Percentiles rank a stretch among this genome's conserved stretches.
phyloP scores from a whole-genome alignment of 1,140 invertebrate species.

The Bradynema listronoti region DNA sequence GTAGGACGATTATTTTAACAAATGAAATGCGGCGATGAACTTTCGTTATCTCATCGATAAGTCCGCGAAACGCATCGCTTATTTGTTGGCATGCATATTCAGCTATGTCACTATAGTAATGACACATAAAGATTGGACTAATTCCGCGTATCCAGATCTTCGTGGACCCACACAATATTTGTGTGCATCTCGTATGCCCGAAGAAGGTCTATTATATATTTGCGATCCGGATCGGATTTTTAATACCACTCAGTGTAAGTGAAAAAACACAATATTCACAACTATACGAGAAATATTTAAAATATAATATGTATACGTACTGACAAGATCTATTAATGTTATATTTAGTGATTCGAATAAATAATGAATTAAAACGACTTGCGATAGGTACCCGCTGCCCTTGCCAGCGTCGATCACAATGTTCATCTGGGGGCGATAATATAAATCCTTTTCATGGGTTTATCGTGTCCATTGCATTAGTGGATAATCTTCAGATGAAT shows the following conservation, averaged over 20 bases:
- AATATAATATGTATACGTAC: not conserved
- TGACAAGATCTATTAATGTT: constrained; percentile 4
- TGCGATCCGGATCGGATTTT: constrained; percentile 57
- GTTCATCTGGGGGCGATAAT: constrained; percentile 39
- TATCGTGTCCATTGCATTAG: constrained; percentile 55
- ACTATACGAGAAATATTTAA: not conserved
- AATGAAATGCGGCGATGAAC: too few species aligned
- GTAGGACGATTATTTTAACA: too few species aligned
- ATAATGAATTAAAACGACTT: constrained; percentile 45
- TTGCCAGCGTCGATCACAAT: constrained; percentile 55
- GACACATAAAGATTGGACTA: constrained; percentile 32
- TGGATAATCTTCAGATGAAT: constrained; percentile 57
- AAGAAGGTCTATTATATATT: constrained; percentile 45
- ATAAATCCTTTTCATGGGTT: constrained; percentile 50
- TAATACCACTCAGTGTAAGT: constrained; percentile 52
- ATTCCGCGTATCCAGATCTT: constrained; percentile 41
- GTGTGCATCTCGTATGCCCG: constrained; percentile 25
- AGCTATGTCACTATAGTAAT: not conserved
- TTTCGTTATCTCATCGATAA: too few species aligned
- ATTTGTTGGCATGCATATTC: too few species aligned
- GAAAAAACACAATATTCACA: constrained; percentile 14
- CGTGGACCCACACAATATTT: constrained; percentile 39
- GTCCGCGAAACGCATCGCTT: too few species aligned
- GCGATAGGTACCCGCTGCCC: constrained; percentile 53
- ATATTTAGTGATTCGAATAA: constrained; percentile 46